Base-by-base conservation (phyloP, 2,888 invertebrate species). In the Noctuana brunneofusca region DNA sequence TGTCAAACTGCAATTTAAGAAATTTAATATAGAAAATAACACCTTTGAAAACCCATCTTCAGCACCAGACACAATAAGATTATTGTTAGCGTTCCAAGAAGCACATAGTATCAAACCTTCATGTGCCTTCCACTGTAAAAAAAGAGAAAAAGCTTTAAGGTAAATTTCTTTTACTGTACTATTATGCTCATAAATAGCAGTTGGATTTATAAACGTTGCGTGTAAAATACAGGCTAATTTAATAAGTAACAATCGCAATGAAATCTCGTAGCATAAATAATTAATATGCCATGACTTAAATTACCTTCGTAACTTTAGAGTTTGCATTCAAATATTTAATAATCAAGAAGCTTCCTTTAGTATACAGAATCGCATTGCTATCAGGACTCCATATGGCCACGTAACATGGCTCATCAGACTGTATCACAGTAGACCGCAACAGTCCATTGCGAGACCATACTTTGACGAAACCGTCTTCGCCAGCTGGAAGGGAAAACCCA, bases 381-480 rank as follows among this genome's bases (percentile, higher is more conserved):
- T 94, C 95, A 0, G 96, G 95, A 56, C 95, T 94, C 96, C 98
- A 99, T 43, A 95, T 94, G 2, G 97, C 95, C 59, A 95, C 94
- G 74, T 97, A 96, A 63, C 98, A 95, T 0, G 98, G 95, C 58
- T 93, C 92, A 74, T 95, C 96, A 62, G 96, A 96, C 68, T 94
- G 94, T 70, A 97, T 96, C 49, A 97, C 94, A 1, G 98, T 94
- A 0, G 98, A 98, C 1, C 99, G 93, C 12, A 99, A 92, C 93
- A 98, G 96, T 12, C 99, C 99, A 75, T 96, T 97, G 50, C 98
- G 93, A 0, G 99, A 99, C 99, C 99, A 99, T 65, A 99, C 95
- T 89, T 99, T 99, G 1, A 99, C 95, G 63, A 95, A 94, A 1
- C 99, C 99, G 89, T 99, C 99, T 92, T 99, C 99, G 0, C 99